Evolutionary conservation across 2,888 invertebrate species (phyloP).

Genomic region (Apomyelois bistriatella): DNA sequence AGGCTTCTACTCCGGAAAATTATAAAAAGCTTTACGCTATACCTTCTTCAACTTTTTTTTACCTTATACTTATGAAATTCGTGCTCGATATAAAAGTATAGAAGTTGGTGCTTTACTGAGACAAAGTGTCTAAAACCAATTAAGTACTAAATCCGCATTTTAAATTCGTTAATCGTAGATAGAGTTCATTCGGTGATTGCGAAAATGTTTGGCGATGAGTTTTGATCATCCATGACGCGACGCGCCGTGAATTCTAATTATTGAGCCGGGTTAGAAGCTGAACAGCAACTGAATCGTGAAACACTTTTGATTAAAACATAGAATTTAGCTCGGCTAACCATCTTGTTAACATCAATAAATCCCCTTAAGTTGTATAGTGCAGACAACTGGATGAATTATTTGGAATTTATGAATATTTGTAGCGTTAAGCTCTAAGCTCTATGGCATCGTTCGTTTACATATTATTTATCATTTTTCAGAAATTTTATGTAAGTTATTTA

Average conservation of each 20-base stretch:
- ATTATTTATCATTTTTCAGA: no score
- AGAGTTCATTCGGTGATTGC: conserved; percentile 1
- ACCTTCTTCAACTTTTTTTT: no score
- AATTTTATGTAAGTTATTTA: no score
- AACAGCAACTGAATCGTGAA: not conserved
- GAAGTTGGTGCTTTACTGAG: not conserved
- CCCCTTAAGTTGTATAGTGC: not conserved
- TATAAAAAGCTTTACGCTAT: no score
- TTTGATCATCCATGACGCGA: conserved; percentile 6
- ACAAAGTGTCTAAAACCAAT: conserved; percentile 1
- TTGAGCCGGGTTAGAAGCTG: not conserved
- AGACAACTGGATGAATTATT: no score
- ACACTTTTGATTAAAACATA: conserved; percentile 17
- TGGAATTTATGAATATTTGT: no score
- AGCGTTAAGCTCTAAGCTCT: no score
- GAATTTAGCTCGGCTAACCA: not conserved
- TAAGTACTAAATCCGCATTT: not conserved
- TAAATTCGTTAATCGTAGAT: conserved; percentile 9
- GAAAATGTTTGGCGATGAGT: conserved; percentile 4
- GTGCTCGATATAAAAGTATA: no score
- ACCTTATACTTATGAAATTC: no score
- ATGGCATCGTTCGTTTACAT: no score
- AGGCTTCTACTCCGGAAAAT: not conserved
- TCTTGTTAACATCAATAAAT: not conserved
- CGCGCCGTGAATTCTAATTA: conserved; percentile 8